Base-by-base conservation (phyloP, 2,888 invertebrate genomes). In the Laothoe populi region DNA sequence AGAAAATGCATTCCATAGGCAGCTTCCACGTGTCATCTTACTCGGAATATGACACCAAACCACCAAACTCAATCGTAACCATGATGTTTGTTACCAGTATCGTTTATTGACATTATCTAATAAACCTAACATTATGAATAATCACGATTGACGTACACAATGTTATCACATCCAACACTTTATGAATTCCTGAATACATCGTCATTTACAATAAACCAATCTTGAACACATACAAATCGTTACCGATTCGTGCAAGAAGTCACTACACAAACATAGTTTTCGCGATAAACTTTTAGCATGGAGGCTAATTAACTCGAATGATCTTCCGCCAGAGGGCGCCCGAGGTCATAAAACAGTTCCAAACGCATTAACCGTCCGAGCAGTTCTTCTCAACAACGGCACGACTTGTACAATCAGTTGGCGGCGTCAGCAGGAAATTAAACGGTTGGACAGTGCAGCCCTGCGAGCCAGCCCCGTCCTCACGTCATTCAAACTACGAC, bases 371-470 rank as follows among this genome's bases (percentile, higher is more conserved):
- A 66, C 71, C 64, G 67, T 70, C 66, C 66, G 66, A 65, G 66
- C 68, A 69, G 71, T 78, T 77, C 75, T 79, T 75, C 71, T 70
- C 62, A 66, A 70, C 66, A 71, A 67, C 73, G 61, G 64, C 57
- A 65, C 64, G 53, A 53, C 65, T 71, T 68, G 73, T 70, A 83
- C 84, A 87, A 84, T 86, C 83, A 77, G 74, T 69, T 71, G 78
- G 80, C 83, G 83, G 78, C 89, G 86, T 82, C 85, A 75, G 76
- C 88, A 89, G 91, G 91, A 91, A 91, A 91, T 91, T 91, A 89
- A 90, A 87, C 83, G 80, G 79, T 73, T 76, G 83, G 82, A 81
- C 82, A 78, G 75, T 70, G 74, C 75, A 66, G 77, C 70, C 67
- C 74, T 73, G 74, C 71, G 75, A 75, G 69, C 70, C 69, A 66